Evolutionary conservation across 37 sponge, comb jelly and placozoan species (phyloP).

Genomic region (Lycopodina hypogea): DNA sequence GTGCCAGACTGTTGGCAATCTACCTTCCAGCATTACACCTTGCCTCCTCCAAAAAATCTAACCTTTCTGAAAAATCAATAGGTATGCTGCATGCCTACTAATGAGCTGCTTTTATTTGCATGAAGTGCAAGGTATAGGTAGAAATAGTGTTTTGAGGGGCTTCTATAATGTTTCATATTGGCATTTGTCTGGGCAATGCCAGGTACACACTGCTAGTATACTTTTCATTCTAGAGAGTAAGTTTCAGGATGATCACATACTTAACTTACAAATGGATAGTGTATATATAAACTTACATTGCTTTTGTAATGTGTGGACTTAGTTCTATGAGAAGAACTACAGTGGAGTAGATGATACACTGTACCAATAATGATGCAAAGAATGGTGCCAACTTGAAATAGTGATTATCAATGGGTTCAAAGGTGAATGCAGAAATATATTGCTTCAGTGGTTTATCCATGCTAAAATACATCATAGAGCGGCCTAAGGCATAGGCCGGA

Average conservation of each 20-base stretch:
- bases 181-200: too few species aligned
- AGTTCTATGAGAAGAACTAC: slow-evolving; percentile 23
- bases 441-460: slow-evolving; percentile 26
- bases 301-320: neutral
- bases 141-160: too few species aligned
- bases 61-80: too few species aligned
- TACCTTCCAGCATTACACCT: too few species aligned
- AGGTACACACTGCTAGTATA: too few species aligned
- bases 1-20: too few species aligned
- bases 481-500: slow-evolving; percentile 48
- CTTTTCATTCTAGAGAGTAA: too few species aligned
- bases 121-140: too few species aligned
- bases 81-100: too few species aligned
- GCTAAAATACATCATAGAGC: slow-evolving; percentile 60
- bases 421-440: neutral
- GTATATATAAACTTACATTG: neutral
- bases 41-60: too few species aligned
- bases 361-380: slow-evolving; percentile 34
- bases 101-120: too few species aligned
- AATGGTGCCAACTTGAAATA: slow-evolving; percentile 18
- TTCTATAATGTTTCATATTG: too few species aligned
- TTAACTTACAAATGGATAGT: neutral
- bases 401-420: neutral
- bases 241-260: neutral
- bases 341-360: slow-evolving; percentile 25